A percentile compares a stretch with the other conserved stretches of the same genome.
Conservation (phyloP, 2,888 invertebrate species). For the Mechanitis messenoides region DNA sequence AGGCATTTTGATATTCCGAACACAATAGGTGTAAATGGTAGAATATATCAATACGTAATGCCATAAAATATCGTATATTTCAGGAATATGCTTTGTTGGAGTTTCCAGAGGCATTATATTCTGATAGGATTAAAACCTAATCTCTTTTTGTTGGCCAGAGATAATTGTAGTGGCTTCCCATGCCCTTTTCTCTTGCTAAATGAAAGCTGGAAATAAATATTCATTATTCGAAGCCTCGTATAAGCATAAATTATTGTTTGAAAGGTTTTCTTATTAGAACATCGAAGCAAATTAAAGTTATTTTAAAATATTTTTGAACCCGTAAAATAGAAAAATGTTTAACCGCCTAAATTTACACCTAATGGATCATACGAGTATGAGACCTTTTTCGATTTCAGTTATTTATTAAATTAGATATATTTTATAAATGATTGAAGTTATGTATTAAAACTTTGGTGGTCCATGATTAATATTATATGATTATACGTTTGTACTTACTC, state of each 20-base stretch:
- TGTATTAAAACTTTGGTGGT: too few species aligned
- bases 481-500: too few species aligned
- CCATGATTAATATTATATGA: too few species aligned
- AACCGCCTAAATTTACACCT: too few species aligned
- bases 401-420: too few species aligned
- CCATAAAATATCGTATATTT: conserved; percentile 22
- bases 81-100: conserved; percentile 25
- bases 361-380: too few species aligned
- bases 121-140: conserved; percentile 53
- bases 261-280: conserved; percentile 35
- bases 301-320: not conserved
- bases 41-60: conserved; percentile 20
- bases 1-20: conserved; percentile 1
- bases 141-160: conserved; percentile 58
- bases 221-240: conserved; percentile 18
- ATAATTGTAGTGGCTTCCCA: conserved; percentile 42
- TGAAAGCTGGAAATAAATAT: conserved; percentile 20
- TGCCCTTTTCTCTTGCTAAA: conserved; percentile 26
- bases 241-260: conserved; percentile 16
- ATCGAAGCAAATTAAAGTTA: not conserved
- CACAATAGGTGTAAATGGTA: conserved; percentile 13
- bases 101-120: conserved; percentile 26
- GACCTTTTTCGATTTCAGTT: too few species aligned
- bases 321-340: too few species aligned
- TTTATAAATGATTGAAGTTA: too few species aligned